phyloP scores from a whole-genome alignment of 2,797 vertebrate genomes.

The Pempheris klunzingeri region DNA sequence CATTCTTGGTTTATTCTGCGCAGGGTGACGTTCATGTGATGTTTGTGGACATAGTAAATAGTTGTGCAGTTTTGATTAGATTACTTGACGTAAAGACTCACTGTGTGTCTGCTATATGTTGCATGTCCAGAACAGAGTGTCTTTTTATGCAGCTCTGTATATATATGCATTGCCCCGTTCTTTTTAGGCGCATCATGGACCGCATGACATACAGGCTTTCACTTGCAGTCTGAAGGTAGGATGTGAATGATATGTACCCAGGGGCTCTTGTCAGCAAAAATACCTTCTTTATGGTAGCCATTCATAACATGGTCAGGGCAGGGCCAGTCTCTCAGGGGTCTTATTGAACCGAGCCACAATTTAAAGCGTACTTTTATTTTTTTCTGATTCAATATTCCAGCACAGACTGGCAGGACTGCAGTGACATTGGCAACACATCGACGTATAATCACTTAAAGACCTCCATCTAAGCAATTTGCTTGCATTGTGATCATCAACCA shows the following conservation, averaged over 20 bases:
- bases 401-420: conserved; percentile 29
- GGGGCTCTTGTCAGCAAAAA: conserved; percentile 74
- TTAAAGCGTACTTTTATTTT: conserved; percentile 48
- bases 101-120: not conserved
- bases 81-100: conserved; percentile 10
- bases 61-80: conserved; percentile 25
- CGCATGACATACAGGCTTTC: conserved; percentile 56
- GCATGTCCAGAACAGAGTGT: not conserved
- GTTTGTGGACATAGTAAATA: conserved; percentile 32
- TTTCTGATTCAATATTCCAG: conserved; percentile 56
- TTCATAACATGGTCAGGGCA: conserved; percentile 62
- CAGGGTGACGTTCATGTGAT: conserved; percentile 20
- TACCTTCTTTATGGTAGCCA: conserved; percentile 65
- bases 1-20: conserved; percentile 33
- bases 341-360: conserved; percentile 57
- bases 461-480: conserved; percentile 49
- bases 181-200: conserved; percentile 46
- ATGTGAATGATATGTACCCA: conserved; percentile 65
- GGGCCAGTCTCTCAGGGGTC: conserved; percentile 48
- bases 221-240: conserved; percentile 33
- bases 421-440: conserved; percentile 51
- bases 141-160: conserved; percentile 17
- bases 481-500: conserved; percentile 57
- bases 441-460: conserved; percentile 59
- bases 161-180: conserved; percentile 9